These are phyloP conservation scores for Cyanoliseus patagonus DNA, from an alignment of 2,113 vertebrate genomes.

Conservation along the genomic window DNA sequence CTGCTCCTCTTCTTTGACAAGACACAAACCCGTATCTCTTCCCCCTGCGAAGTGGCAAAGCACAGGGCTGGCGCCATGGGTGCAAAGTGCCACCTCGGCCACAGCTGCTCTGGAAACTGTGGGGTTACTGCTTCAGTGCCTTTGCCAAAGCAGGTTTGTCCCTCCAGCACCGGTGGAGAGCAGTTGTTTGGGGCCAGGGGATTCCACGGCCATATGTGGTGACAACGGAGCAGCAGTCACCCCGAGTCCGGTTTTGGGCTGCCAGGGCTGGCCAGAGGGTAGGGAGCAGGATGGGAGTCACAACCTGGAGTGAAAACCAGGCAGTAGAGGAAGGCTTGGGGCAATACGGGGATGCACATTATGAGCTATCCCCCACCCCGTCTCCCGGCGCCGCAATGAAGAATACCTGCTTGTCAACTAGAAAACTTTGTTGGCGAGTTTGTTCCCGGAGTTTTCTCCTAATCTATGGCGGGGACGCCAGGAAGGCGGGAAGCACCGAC, in stretches of 20 bases:
- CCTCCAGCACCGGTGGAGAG: accelerated
- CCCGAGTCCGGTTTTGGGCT: neutral
- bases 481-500: accelerated
- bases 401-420: no score
- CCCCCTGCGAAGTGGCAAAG: neutral
- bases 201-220: accelerated
- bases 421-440: no score
- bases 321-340: neutral
- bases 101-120: neutral
- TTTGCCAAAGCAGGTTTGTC: neutral
- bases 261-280: neutral
- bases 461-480: accelerated
- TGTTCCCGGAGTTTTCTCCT: no score
- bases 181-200: neutral
- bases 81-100: neutral
- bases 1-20: neutral
- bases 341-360: no score
- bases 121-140: neutral
- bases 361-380: no score
- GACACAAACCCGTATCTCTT: neutral
- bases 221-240: neutral
- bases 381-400: no score
- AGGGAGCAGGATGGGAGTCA: accelerated
- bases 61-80: accelerated
- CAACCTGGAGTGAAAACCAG: neutral